A percentile compares a stretch with the other conserved stretches of the same genome.
These are phyloP conservation scores for Pollenia griseotomentosa DNA, from an alignment of 2,888 invertebrate genomes.

Conservation along the genomic window DNA sequence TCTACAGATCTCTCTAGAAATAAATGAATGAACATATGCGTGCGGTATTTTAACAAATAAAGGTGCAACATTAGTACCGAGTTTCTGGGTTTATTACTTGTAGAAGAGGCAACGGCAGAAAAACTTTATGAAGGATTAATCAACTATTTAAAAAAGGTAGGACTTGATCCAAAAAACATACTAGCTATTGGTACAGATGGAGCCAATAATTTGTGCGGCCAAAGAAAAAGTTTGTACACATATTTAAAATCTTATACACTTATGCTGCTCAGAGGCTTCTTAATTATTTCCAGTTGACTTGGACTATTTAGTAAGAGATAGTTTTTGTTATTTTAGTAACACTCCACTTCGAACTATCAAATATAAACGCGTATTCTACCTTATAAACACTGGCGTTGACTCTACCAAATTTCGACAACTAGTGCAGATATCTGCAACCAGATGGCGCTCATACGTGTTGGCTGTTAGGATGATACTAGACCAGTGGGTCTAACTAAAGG, in stretches of 20 bases:
- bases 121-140: conserved; percentile 11
- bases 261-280: too few species aligned
- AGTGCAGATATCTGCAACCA: neutral
- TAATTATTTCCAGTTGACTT: too few species aligned
- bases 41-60: neutral
- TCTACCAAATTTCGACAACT: too few species aligned
- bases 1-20: conserved; percentile 1
- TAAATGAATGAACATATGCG: conserved; percentile 15
- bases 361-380: conserved; percentile 15
- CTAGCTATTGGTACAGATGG: conserved; percentile 20
- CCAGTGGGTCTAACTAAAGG: conserved; percentile 12
- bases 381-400: too few species aligned
- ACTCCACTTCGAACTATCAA: neutral
- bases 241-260: too few species aligned
- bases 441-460: neutral
- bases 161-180: neutral
- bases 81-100: conserved; percentile 21
- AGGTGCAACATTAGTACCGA: neutral
- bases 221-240: too few species aligned
- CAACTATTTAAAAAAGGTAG: conserved; percentile 15
- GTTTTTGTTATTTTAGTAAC: conserved; percentile 26
- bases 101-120: conserved; percentile 23
- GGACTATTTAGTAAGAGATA: conserved; percentile 18
- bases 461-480: conserved; percentile 12
- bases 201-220: too few species aligned